Evolutionary conservation across 2,797 vertebrate genomes (phyloP).

Genomic region (Leuciscus waleckii): DNA sequence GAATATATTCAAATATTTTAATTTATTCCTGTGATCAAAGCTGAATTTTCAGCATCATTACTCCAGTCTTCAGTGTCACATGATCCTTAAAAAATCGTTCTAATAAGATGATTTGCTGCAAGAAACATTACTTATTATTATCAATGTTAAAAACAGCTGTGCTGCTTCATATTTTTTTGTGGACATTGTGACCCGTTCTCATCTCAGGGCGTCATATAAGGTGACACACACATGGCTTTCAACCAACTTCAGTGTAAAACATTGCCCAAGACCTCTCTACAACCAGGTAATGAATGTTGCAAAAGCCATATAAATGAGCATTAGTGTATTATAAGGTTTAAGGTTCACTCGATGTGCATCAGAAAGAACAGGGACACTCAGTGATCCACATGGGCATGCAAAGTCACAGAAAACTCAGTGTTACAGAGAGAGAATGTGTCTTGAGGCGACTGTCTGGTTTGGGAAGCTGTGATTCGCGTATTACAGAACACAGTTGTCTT

Average conservation of each 20-base stretch:
- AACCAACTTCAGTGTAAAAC: neutral
- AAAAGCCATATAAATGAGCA: neutral
- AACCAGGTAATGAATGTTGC: neutral
- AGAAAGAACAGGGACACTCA: conserved; percentile 32
- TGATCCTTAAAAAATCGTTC: neutral
- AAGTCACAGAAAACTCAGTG: conserved; percentile 18
- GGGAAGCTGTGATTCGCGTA: conserved; percentile 38
- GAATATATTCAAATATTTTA: neutral
- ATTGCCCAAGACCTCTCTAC: neutral
- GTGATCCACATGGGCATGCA: conserved; percentile 5
- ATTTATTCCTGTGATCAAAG: neutral
- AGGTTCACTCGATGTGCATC: conserved; percentile 13
- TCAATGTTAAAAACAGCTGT: neutral
- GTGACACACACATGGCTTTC: no score
- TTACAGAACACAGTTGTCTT: conserved; percentile 50
- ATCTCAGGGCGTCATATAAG: no score
- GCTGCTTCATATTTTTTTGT: neutral
- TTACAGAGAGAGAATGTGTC: conserved; percentile 28
- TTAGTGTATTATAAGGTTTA: neutral
- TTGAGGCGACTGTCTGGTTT: conserved; percentile 36
- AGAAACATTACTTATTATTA: neutral
- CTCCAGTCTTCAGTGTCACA: neutral
- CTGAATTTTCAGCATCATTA: neutral
- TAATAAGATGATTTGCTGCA: neutral
- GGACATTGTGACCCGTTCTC: neutral